Evolutionary conservation across 2,113 vertebrate genomes (phyloP).

Genomic region (Nesoenas mayeri): DNA sequence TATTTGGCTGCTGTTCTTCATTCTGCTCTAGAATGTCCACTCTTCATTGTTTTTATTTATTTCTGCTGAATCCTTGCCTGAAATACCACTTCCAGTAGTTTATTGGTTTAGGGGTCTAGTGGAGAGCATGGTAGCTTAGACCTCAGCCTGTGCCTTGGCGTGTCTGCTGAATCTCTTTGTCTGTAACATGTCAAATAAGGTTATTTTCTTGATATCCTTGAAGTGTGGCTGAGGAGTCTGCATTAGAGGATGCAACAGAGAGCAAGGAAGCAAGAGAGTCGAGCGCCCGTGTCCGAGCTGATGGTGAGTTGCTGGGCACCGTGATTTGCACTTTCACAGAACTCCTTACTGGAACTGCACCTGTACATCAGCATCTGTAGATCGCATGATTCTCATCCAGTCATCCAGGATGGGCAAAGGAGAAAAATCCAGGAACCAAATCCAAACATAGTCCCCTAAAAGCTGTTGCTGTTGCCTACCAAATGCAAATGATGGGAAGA

Average conservation of each 20-base stretch:
- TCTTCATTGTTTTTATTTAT: neutral
- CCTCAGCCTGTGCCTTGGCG: neutral
- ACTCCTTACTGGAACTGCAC: neutral
- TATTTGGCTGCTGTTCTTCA: neutral
- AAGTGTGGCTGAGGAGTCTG: constrained; percentile 20
- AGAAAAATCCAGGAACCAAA: neutral
- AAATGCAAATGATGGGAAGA: neutral
- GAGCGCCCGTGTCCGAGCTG: neutral
- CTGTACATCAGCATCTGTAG: neutral
- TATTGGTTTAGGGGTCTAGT: neutral
- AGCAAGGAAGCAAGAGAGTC: constrained; percentile 4
- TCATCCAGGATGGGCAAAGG: neutral
- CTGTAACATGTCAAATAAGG: neutral
- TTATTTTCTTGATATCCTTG: constrained; percentile 46
- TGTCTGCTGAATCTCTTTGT: neutral
- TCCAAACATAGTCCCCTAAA: neutral
- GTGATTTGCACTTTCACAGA: neutral
- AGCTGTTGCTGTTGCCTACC: neutral
- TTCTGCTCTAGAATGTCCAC: neutral
- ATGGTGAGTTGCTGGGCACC: constrained; percentile 48
- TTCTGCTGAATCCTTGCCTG: constrained; percentile 7
- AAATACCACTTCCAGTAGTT: constrained; percentile 3
- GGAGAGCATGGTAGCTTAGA: neutral
- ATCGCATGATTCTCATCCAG: neutral
- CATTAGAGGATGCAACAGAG: neutral